Conservation (phyloP, 2,113 vertebrate species). For the Seriola dumerili region DNA sequence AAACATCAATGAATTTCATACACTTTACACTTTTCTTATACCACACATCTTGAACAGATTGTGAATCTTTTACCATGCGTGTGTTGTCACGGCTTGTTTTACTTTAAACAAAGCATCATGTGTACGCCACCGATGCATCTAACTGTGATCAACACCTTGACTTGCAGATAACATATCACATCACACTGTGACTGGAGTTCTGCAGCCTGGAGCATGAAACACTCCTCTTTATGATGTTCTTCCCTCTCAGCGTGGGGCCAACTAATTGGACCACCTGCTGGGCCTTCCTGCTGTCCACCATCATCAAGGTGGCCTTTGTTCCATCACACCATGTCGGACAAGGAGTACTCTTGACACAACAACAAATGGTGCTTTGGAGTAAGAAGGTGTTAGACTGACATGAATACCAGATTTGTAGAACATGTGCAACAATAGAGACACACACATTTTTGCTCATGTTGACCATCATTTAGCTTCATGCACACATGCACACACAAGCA, state of each 20-base stretch:
- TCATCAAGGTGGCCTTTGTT: slow-evolving; percentile 65
- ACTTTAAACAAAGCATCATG: background rate
- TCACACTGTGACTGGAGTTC: background rate
- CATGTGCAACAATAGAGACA: background rate
- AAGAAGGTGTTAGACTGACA: background rate
- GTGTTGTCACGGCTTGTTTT: background rate
- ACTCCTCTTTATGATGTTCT: slow-evolving; percentile 22
- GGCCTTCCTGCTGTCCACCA: slow-evolving; percentile 52
- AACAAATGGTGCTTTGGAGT: slow-evolving; percentile 47
- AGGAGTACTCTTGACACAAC: slow-evolving; percentile 52
- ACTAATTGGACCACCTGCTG: slow-evolving; percentile 68
- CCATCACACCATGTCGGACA: slow-evolving; percentile 39
- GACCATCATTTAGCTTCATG: background rate
- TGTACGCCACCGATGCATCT: background rate
- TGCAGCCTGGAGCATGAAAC: slow-evolving; percentile 11
- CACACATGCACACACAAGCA: background rate
- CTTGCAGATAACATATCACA: background rate
- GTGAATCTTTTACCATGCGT: background rate
- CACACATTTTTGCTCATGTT: background rate
- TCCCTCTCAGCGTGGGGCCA: slow-evolving; percentile 43
- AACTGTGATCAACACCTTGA: slow-evolving; percentile 3
- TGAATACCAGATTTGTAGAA: slow-evolving; percentile 23
- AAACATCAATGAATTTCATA: background rate
- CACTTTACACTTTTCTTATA: background rate
- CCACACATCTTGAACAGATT: background rate